Evolutionary conservation across 2,888 invertebrate genomes (phyloP), one percentile per base, ranked within the genome.

Genomic region (Cheiracanthium punctorium): DNA sequence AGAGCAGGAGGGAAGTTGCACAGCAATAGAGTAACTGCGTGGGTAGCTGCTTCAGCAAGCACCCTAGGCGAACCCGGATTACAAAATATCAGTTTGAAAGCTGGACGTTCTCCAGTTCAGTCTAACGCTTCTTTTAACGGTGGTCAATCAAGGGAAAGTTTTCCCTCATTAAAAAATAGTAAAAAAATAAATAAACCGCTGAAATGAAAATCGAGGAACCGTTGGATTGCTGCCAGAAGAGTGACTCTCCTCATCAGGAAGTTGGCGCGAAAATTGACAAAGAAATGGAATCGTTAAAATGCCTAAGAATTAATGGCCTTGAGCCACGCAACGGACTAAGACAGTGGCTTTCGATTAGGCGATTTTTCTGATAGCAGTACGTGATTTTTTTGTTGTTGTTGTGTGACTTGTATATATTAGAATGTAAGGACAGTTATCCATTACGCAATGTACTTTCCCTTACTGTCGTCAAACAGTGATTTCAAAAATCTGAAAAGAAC

Each of bases 211-310:
- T 48, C 48, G 20, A 73, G 79, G 79, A 84, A 84, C 73, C 67
- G 79, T 74, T 79, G 84, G 79, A 79, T 1, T 24, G 10, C 67
- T 74, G 79, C 84, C 79, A 84, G 41, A 74, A 79, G 43, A 69
- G 41, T 73, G 77, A 64, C 70, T 41, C 52, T 79, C 69, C 70
- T 84, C 73, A 84, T 73, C 79, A 79, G 79, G 84, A 84, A 79
- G 79, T 70, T 52, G 79, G 73, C 73, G 79, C 65, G 72, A 84
- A 72, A 74, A 28, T 48, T 64, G 79, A 74, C 76, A 76, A 73
- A 20, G 77, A 79, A 69, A 76, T 79, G 33, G 52, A 72, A 77
- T 71, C 77, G 77, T 8, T 43, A 24, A 37, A 29, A 77, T 72
- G 73, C 33, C 32, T 33, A 30, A 29, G 76, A 71, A 70, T 70